Percentiles rank a stretch among this genome's conserved stretches.
Conservation (phyloP, 2,888 invertebrate genomes). For the Drosophila fungiperda region DNA sequence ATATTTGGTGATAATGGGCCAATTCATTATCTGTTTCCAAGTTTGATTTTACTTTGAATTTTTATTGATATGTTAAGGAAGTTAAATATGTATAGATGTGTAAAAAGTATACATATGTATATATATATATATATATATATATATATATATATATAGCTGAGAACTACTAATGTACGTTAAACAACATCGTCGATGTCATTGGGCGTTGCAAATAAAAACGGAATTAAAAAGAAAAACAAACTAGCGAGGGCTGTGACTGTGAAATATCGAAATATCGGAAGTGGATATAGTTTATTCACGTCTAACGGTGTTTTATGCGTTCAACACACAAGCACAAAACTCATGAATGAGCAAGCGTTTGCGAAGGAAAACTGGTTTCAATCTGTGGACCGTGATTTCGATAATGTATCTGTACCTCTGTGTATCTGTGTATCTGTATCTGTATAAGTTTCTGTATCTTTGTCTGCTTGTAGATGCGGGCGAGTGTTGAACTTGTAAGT, state of each 20-base stretch:
- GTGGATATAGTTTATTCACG: slow-evolving; percentile 67
- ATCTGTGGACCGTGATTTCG: slow-evolving; percentile 34
- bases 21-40: background rate
- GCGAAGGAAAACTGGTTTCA: slow-evolving; percentile 75
- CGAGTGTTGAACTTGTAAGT: slow-evolving; percentile 62
- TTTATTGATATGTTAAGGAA: slow-evolving; percentile 67
- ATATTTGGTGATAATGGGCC: slow-evolving; percentile 7
- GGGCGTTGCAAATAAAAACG: slow-evolving; percentile 56
- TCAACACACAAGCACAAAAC: slow-evolving; percentile 5
- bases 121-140: too few species aligned
- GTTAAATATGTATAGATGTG: slow-evolving; percentile 28
- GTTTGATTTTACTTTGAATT: slow-evolving; percentile 35
- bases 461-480: slow-evolving; percentile 47
- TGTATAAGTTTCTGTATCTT: slow-evolving; percentile 18
- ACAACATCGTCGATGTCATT: slow-evolving; percentile 42
- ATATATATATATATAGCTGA: slow-evolving; percentile 2
- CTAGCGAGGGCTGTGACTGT: slow-evolving; percentile 33
- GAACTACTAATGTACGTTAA: background rate
- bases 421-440: slow-evolving; percentile 12
- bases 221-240: slow-evolving; percentile 41
- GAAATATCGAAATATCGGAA: slow-evolving; percentile 49
- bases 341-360: slow-evolving; percentile 31
- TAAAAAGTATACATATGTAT: background rate
- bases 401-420: slow-evolving; percentile 9
- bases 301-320: slow-evolving; percentile 65